Conservation (phyloP, 2,888 invertebrate genomes). For the Desoria tigrina region DNA sequence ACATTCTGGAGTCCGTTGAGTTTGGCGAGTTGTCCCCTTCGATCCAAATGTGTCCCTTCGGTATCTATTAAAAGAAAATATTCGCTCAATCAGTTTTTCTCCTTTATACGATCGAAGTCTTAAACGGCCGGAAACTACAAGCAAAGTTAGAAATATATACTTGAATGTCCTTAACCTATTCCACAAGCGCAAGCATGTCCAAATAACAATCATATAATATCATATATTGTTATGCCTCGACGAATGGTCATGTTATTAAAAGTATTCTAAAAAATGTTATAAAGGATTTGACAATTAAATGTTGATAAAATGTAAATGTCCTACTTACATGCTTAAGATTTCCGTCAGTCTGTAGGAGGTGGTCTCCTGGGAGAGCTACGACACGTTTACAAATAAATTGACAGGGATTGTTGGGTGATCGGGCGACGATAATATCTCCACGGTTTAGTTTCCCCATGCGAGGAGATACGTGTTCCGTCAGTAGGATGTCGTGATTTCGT, state of each 20-base stretch:
- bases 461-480: slow-evolving; percentile 78
- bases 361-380: slow-evolving; percentile 71
- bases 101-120: not conserved
- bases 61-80: slow-evolving; percentile 56
- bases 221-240: no score
- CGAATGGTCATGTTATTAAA: no score
- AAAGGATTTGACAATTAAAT: not conserved
- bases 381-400: slow-evolving; percentile 85
- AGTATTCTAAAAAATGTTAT: no score
- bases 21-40: slow-evolving; percentile 85
- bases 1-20: slow-evolving; percentile 82
- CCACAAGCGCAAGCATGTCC: no score
- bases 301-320: not conserved
- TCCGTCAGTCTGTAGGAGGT: slow-evolving; percentile 57
- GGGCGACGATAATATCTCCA: slow-evolving; percentile 83
- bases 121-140: no score
- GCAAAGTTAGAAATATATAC: no score
- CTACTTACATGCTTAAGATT: slow-evolving; percentile 49
- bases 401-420: slow-evolving; percentile 76
- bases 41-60: slow-evolving; percentile 84
- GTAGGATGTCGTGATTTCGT: slow-evolving; percentile 73
- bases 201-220: no score
- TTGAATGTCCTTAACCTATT: no score
- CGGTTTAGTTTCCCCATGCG: slow-evolving; percentile 65
- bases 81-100: no score